These are phyloP conservation scores for Xylota sylvarum DNA, from an alignment of 2,888 invertebrate genomes.

Conservation along the genomic window DNA sequence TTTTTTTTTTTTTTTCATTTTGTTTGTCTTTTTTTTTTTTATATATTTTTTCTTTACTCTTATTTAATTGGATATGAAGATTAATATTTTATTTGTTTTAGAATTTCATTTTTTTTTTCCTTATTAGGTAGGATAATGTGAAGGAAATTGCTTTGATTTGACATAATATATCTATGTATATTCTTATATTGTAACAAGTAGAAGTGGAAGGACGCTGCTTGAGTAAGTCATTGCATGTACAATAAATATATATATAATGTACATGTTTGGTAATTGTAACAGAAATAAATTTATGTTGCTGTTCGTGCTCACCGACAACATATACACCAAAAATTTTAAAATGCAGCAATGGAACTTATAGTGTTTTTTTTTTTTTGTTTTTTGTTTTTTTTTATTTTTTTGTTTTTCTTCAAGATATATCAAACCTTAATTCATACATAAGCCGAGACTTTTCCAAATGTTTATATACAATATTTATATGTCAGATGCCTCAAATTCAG, in stretches of 20 bases:
- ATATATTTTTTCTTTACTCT: slow-evolving; percentile 9
- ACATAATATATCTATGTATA: slow-evolving; percentile 13
- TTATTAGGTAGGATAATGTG: slow-evolving; percentile 30
- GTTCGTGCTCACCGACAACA: slow-evolving; percentile 70
- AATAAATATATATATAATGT: slow-evolving; percentile 4
- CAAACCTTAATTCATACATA: slow-evolving; percentile 1
- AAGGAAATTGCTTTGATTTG: slow-evolving; percentile 52
- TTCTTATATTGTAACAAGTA: slow-evolving; percentile 27
- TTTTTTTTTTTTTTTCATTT: slow-evolving; percentile 27
- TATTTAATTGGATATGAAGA: slow-evolving; percentile 44
- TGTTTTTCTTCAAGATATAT: slow-evolving; percentile 5
- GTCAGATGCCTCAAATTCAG: slow-evolving; percentile 34
- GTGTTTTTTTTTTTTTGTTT: not conserved
- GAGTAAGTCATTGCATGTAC: slow-evolving; percentile 14
- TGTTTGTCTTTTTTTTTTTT: slow-evolving; percentile 26
- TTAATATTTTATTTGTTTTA: slow-evolving; percentile 25
- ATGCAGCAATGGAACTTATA: slow-evolving; percentile 35
- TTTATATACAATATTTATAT: slow-evolving; percentile 11
- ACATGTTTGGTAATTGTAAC: slow-evolving; percentile 8
- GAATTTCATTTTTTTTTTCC: slow-evolving; percentile 26
- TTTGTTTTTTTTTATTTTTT: not conserved
- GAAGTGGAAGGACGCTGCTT: slow-evolving; percentile 33
- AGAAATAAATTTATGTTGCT: slow-evolving; percentile 22
- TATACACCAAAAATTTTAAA: slow-evolving; percentile 30
- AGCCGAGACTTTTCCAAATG: slow-evolving; percentile 7